A percentile compares a stretch with the other conserved stretches of the same genome.
These are phyloP conservation scores for Thera britannica DNA, from an alignment of 2,888 invertebrate genomes.

Conservation along the genomic window DNA sequence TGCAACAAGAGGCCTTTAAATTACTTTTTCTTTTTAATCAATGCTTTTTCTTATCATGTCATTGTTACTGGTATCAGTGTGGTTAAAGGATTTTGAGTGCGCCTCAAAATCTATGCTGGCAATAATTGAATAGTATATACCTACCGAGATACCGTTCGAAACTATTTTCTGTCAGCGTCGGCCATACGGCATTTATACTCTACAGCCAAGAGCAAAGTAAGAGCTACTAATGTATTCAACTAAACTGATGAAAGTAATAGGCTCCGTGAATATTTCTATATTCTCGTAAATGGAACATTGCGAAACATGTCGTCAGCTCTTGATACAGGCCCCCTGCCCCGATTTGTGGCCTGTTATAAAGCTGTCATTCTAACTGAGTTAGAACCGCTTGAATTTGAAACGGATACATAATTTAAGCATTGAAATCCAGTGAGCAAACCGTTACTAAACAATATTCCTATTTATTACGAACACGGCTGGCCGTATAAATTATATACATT, in stretches of 20 bases:
- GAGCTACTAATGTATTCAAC: conserved; percentile 6
- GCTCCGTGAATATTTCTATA: conserved; percentile 9
- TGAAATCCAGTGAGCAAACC: conserved; percentile 40
- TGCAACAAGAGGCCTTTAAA: too few relatives aligned
- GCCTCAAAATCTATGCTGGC: not conserved
- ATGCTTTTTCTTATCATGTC: too few relatives aligned
- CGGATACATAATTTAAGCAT: conserved; percentile 42
- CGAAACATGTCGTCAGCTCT: conserved; percentile 32
- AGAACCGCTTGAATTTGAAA: conserved; percentile 41
- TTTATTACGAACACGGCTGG: conserved; percentile 46
- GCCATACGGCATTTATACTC: not conserved
- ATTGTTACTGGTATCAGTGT: too few relatives aligned
- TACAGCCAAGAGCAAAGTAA: conserved; percentile 1
- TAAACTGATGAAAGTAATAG: conserved; percentile 18
- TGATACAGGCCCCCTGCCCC: conserved; percentile 31
- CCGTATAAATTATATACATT: conserved; percentile 55
- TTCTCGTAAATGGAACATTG: conserved; percentile 27
- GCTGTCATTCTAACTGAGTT: conserved; percentile 41
- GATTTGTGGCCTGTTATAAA: conserved; percentile 41
- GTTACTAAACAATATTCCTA: conserved; percentile 44
- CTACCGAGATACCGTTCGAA: not conserved
- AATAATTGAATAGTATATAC: not conserved
- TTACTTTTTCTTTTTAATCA: too few relatives aligned
- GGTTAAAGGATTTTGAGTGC: too few relatives aligned
- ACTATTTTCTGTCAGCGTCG: not conserved